Base-by-base conservation (phyloP, 1,140 invertebrate genomes). In the Thaumatotibia leucotreta region DNA sequence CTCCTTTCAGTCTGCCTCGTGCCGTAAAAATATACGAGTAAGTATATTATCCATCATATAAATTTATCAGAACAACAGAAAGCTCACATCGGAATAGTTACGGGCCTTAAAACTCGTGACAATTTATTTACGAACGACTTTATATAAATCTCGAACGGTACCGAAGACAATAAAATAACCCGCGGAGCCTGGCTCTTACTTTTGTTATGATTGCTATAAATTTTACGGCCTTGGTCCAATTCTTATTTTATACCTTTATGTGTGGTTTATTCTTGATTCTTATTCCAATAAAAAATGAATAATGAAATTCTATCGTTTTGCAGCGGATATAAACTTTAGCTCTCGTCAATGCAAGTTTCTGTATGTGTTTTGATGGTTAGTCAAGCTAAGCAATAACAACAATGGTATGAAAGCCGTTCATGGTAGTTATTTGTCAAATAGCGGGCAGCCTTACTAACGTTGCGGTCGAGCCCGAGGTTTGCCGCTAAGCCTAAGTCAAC, bases 171-270 rank as follows among this genome's bases (percentile, higher is more conserved):
- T 58, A 58, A 58, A 58, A 29, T 27, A 58, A 58, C 52, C 52
- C 52, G 11, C n/a, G 24, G 52, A 27, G 24, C 52, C n/a, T 58
- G 50, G 23, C 52, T 27, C 52, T 27, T 58, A 58, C 52, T 58
- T 31, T 58, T 58, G 52, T 58, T 58, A 58, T 58, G 52, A 58
- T 58, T 58, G 52, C 52, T 14, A 58, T 58, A 58, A 58, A 58
- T 58, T 58, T 58, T 58, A 58, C 52, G 24, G 52, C 23, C 23
- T n/a, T 58, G 24, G 52, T 31, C 52, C 52, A 58, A 58, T 58
- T 58, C 52, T 58, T 58, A 58, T 31, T 58, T 58, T 58, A 58
- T 58, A 58, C 52, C 52, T 58, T 58, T 58, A 58, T 58, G 27
- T 58, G 52, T 58, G 52, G 52, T 58, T 58, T 58, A 58, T 58